These are phyloP conservation scores for Lepas anatifera DNA, from an alignment of 2,888 invertebrate species.

Conservation along the genomic window DNA sequence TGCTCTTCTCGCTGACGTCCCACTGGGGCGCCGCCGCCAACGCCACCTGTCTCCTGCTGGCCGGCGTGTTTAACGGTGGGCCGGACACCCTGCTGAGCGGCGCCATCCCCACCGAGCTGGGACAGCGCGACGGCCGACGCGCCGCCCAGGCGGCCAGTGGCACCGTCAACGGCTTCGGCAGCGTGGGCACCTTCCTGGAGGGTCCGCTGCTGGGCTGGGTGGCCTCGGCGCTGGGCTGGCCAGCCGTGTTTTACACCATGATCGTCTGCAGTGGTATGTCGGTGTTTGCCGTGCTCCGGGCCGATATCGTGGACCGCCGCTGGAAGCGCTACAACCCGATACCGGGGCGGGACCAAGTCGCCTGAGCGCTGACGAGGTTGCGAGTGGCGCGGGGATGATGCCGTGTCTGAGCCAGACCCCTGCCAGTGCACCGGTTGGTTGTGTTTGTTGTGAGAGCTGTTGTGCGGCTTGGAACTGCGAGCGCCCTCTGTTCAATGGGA, in stretches of 20 bases:
- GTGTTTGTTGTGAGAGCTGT: too few species aligned
- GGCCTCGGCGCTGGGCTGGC: conserved; percentile 36
- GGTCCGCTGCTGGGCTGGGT: conserved; percentile 38
- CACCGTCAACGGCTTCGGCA: conserved; percentile 39
- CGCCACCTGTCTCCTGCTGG: conserved; percentile 33
- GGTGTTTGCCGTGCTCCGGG: background rate
- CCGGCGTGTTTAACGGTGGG: conserved; percentile 38
- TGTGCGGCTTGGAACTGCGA: too few species aligned
- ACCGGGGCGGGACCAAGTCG: background rate
- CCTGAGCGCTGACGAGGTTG: background rate
- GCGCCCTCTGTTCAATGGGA: too few species aligned
- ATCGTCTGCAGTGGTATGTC: background rate
- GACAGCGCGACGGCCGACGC: conserved; percentile 35
- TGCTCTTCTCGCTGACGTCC: conserved; percentile 34
- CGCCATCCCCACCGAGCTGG: conserved; percentile 37
- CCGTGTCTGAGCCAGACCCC: too few species aligned
- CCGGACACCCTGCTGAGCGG: conserved; percentile 38
- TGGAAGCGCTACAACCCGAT: background rate
- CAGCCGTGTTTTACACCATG: conserved; percentile 29
- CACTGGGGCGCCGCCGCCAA: conserved; percentile 34
- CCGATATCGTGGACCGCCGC: background rate
- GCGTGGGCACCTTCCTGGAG: conserved; percentile 38
- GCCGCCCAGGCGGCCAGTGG: conserved; percentile 38
- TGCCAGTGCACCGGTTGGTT: too few species aligned
- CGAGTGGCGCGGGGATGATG: too few species aligned